Conservation (phyloP, 2,888 invertebrate species). For the Lacanobia wlatinum region DNA sequence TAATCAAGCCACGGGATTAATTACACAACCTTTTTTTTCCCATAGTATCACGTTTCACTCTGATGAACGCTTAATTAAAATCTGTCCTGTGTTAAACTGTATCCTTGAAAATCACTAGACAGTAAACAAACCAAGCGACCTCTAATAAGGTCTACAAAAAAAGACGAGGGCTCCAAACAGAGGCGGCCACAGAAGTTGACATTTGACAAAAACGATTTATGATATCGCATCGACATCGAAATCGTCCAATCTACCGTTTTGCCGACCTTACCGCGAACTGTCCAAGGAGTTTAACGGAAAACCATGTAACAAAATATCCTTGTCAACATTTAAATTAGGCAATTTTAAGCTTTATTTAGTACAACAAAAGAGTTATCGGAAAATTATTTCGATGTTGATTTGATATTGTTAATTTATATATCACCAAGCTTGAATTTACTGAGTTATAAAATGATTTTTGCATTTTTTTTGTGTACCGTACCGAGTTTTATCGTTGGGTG, state of each 20-base stretch:
- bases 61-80: constrained; percentile 30
- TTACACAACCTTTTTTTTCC: neutral
- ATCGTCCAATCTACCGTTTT: constrained; percentile 89
- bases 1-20: neutral
- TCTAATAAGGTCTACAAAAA: constrained; percentile 61
- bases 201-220: constrained; percentile 88
- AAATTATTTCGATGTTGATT: neutral
- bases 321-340: constrained; percentile 6
- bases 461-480: constrained; percentile 68
- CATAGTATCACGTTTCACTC: constrained; percentile 29
- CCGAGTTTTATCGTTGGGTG: constrained; percentile 67
- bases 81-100: constrained; percentile 35
- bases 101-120: constrained; percentile 62
- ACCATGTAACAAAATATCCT: constrained; percentile 62
- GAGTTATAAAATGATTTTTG: constrained; percentile 85
- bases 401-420: constrained; percentile 76
- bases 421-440: constrained; percentile 86
- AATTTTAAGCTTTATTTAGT: constrained; percentile 60
- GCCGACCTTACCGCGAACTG: constrained; percentile 89
- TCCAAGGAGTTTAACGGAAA: constrained; percentile 84
- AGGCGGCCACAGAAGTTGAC: constrained; percentile 89
- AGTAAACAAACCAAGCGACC: constrained; percentile 58
- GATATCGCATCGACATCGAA: constrained; percentile 85
- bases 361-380: constrained; percentile 28
- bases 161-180: constrained; percentile 67